A percentile compares a stretch with the other conserved stretches of the same genome.
phyloP scores from a whole-genome alignment of 2,797 vertebrate species.

The Manis crassicaudata region DNA sequence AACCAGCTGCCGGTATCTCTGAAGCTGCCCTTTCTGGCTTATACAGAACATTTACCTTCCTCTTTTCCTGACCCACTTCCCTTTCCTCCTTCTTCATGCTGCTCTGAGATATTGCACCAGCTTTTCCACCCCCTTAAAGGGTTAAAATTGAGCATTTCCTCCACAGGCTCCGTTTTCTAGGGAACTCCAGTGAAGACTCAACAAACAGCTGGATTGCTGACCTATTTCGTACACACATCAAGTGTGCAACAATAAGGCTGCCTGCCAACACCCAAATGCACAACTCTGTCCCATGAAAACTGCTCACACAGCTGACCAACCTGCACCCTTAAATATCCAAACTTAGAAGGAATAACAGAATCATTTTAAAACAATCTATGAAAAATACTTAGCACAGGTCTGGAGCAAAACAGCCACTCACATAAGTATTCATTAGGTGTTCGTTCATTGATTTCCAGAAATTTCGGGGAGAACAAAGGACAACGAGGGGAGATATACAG shows the following conservation, averaged over 20 bases:
- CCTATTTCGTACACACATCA: neutral
- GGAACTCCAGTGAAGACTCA: neutral
- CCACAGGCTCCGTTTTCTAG: neutral
- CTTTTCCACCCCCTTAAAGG: neutral
- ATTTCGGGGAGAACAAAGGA: neutral
- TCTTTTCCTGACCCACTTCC: neutral
- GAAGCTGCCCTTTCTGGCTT: neutral
- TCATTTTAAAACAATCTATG: neutral
- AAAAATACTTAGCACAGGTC: neutral
- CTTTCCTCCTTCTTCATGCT: neutral
- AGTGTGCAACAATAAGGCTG: neutral
- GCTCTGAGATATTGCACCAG: neutral
- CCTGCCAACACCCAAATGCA: neutral
- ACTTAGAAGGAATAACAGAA: neutral
- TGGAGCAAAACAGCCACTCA: neutral
- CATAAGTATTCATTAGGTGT: neutral
- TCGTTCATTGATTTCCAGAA: neutral
- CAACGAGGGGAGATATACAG: neutral
- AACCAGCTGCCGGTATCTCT: neutral
- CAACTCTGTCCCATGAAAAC: neutral
- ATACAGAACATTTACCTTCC: neutral
- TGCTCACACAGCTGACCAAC: constrained; percentile 10
- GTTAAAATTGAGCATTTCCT: neutral
- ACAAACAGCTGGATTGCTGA: constrained; percentile 16
- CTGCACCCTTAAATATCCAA: neutral